Evolutionary conservation across 2,113 vertebrate genomes (phyloP).

Genomic region (Solenodon paradoxus): DNA sequence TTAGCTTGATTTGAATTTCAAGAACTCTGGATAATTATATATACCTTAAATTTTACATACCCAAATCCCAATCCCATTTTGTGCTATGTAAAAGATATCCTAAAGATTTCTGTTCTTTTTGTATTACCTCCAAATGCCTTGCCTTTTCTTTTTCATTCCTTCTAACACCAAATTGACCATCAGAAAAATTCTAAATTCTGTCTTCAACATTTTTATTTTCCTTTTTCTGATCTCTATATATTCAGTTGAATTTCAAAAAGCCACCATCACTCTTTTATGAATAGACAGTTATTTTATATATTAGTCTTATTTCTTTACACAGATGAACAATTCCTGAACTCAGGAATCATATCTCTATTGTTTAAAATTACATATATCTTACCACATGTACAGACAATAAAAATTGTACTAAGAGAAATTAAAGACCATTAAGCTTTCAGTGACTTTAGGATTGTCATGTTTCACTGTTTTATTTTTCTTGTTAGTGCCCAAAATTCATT

Average conservation of each 20-base stretch:
- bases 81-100: background rate
- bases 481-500: background rate
- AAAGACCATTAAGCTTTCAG: background rate
- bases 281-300: background rate
- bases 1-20: background rate
- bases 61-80: background rate
- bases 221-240: background rate
- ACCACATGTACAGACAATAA: background rate
- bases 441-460: background rate
- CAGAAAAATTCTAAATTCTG: background rate
- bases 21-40: background rate
- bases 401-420: no score
- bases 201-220: background rate
- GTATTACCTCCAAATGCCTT: background rate
- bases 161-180: background rate
- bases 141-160: background rate
- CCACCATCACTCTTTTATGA: background rate
- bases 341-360: background rate
- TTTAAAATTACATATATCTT: background rate
- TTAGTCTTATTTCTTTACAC: background rate
- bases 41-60: background rate
- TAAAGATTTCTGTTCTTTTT: background rate
- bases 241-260: background rate
- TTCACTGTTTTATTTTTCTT: background rate
- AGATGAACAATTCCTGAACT: background rate